Evolutionary conservation across 2,888 invertebrate genomes (phyloP).

Genomic region (Cantharis rustica): DNA sequence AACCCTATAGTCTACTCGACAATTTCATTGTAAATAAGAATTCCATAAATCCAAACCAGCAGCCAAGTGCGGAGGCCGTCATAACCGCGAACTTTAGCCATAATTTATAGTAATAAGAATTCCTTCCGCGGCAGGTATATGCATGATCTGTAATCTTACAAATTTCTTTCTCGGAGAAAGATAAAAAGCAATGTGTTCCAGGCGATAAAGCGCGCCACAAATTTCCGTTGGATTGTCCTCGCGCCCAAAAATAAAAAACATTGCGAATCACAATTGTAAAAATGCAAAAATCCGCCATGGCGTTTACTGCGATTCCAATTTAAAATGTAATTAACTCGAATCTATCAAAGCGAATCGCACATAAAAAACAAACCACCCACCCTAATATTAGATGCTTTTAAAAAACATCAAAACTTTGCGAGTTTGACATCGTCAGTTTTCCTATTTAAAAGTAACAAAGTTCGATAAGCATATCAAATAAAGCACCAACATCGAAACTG

Average conservation of each 20-base stretch:
- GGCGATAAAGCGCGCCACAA: slow-evolving; percentile 53
- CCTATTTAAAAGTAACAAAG: background rate
- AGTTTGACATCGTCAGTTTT: background rate
- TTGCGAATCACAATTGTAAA: slow-evolving; percentile 3
- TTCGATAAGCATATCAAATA: slow-evolving; percentile 4
- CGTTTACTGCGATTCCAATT: background rate
- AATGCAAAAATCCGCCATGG: slow-evolving; percentile 20
- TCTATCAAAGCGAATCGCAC: background rate
- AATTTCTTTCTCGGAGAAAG: slow-evolving; percentile 49
- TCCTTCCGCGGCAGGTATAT: slow-evolving; percentile 46
- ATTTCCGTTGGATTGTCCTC: slow-evolving; percentile 49
- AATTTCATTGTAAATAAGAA: slow-evolving; percentile 44
- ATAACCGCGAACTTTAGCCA: slow-evolving; percentile 48
- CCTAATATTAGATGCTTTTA: background rate
- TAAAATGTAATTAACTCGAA: background rate
- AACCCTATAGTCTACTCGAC: slow-evolving; percentile 5
- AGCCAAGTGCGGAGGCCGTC: slow-evolving; percentile 39
- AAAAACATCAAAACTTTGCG: background rate
- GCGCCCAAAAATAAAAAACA: slow-evolving; percentile 20
- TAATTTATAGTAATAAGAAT: slow-evolving; percentile 52
- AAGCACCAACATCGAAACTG: slow-evolving; percentile 2
- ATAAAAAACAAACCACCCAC: background rate
- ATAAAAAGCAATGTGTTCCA: slow-evolving; percentile 50
- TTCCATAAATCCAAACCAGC: slow-evolving; percentile 46
- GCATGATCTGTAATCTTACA: slow-evolving; percentile 53